Evolutionary conservation across 2,888 invertebrate species (phyloP).

Genomic region (Lobophora halterata): DNA sequence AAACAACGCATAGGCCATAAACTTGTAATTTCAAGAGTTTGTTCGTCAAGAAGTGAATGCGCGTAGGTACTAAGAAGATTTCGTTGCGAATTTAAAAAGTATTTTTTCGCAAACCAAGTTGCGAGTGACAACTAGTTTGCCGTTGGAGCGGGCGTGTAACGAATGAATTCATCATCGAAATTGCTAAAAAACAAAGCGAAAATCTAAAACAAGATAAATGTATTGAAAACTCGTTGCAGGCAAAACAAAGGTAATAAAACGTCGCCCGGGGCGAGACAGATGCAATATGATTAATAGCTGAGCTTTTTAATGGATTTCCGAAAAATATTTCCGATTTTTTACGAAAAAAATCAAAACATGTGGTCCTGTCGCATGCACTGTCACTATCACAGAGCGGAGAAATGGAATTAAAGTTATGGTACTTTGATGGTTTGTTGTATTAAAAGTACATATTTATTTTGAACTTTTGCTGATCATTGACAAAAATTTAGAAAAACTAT

Average conservation of each 20-base stretch:
- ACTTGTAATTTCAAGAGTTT: no score
- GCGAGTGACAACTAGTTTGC: no score
- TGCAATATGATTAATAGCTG: constrained; percentile 71
- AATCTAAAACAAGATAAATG: constrained; percentile 37
- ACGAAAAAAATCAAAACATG: constrained; percentile 67
- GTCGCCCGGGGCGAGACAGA: constrained; percentile 58
- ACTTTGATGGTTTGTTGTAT: constrained; percentile 25
- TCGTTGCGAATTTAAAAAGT: no score
- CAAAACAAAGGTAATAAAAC: constrained; percentile 48
- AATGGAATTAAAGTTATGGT: constrained; percentile 35
- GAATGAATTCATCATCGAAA: constrained; percentile 2
- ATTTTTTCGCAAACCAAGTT: no score
- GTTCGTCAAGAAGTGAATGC: no score
- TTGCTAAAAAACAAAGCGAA: constrained; percentile 16
- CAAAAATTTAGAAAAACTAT: no score
- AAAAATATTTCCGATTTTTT: constrained; percentile 63
- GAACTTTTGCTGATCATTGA: no score
- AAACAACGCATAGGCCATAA: no score
- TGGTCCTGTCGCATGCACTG: constrained; percentile 59
- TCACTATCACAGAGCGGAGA: constrained; percentile 39
- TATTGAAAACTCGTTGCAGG: constrained; percentile 5
- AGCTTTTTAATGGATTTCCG: constrained; percentile 72
- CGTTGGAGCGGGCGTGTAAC: constrained; percentile 7
- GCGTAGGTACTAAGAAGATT: no score
- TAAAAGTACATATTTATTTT: no score